phyloP scores from a whole-genome alignment of 2,113 vertebrate species.

The Rhea americana region DNA sequence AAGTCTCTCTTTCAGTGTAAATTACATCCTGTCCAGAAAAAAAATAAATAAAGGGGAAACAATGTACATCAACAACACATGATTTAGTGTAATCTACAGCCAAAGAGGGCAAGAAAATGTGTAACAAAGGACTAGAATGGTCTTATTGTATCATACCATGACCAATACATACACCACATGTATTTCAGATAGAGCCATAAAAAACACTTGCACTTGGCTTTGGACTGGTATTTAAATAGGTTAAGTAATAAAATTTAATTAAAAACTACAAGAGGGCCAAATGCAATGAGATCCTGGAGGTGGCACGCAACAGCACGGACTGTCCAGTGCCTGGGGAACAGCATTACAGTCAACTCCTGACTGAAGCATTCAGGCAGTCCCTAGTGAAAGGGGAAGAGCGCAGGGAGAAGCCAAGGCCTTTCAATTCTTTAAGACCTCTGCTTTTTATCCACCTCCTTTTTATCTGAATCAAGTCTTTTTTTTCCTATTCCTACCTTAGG shows the following conservation, averaged over 20 bases:
- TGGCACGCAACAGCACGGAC: background rate
- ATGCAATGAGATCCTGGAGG: background rate
- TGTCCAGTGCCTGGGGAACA: background rate
- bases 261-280: background rate
- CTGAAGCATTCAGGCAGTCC: background rate
- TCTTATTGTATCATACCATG: rapidly evolving
- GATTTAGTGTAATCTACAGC: background rate
- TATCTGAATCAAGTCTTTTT: background rate
- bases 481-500: background rate
- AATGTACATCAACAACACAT: background rate
- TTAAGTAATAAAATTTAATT: background rate
- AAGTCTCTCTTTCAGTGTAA: background rate
- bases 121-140: background rate
- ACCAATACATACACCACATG: background rate
- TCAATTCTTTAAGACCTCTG: background rate
- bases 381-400: background rate
- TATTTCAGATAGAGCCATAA: background rate
- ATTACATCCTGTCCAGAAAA: background rate
- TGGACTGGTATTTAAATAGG: background rate
- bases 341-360: background rate
- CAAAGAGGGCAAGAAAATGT: rapidly evolving
- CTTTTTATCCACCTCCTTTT: background rate
- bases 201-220: background rate
- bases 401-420: background rate
- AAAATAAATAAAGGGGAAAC: background rate